These are phyloP conservation scores for Cotesia glomerata DNA, from an alignment of 1,140 invertebrate species.

Conservation along the genomic window DNA sequence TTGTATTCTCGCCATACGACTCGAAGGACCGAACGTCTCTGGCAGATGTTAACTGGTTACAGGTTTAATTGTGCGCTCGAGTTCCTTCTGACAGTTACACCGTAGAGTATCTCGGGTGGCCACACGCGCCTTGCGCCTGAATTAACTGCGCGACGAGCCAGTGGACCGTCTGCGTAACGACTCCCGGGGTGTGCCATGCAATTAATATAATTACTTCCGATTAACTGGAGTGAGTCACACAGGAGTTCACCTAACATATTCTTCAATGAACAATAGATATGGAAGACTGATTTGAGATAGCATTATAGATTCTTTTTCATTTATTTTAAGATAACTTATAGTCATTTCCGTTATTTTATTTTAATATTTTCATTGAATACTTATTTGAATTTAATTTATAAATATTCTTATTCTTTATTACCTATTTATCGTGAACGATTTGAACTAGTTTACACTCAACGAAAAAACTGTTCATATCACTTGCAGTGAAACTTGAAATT, in stretches of 20 bases:
- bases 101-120: constrained; percentile 16
- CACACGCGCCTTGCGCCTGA: constrained; percentile 15
- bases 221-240: constrained; percentile 33
- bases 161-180: constrained; percentile 27
- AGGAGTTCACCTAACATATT: constrained; percentile 20
- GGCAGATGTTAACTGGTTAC: constrained; percentile 44
- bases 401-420: too few relatives aligned
- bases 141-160: constrained; percentile 31
- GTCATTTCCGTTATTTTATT: too few relatives aligned
- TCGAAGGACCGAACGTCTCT: constrained; percentile 33
- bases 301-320: not conserved
- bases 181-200: constrained; percentile 34
- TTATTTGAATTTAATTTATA: too few relatives aligned
- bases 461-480: too few relatives aligned
- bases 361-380: not conserved
- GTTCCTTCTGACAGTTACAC: constrained; percentile 36
- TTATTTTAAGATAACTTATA: not conserved
- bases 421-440: too few relatives aligned
- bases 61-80: constrained; percentile 43
- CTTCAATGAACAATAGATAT: not conserved
- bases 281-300: constrained; percentile 5
- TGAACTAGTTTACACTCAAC: too few relatives aligned
- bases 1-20: not conserved
- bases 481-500: too few relatives aligned
- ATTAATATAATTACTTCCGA: constrained; percentile 50